Conservation (phyloP, 2,888 invertebrate species). For the Synanthedon tipuliformis region DNA sequence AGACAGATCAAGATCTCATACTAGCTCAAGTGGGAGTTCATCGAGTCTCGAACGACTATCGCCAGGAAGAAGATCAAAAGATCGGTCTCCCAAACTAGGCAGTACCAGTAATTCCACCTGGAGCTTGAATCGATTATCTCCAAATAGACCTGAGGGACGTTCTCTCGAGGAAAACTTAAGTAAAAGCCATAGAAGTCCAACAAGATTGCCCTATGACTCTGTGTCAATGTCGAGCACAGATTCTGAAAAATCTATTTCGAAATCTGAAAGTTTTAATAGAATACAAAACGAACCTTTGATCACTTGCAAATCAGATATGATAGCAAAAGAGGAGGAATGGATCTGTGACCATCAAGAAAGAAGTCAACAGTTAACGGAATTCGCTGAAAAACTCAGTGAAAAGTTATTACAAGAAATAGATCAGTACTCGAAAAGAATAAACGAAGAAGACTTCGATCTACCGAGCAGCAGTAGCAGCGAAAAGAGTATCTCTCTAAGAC, state of each 20-base stretch:
- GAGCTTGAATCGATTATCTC: conserved; percentile 62
- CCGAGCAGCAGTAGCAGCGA: conserved; percentile 65
- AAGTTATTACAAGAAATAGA: conserved; percentile 84
- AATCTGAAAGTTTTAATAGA: conserved; percentile 64
- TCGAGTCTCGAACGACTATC: conserved; percentile 63
- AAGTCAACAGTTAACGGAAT: conserved; percentile 79
- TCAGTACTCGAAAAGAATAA: conserved; percentile 65
- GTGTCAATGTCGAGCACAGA: conserved; percentile 64
- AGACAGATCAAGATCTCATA: conserved; percentile 58
- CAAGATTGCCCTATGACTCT: conserved; percentile 58
- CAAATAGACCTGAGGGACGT: conserved; percentile 59
- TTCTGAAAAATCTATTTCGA: conserved; percentile 63
- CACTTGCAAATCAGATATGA: conserved; percentile 63
- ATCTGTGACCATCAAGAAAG: conserved; percentile 69
- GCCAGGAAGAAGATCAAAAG: conserved; percentile 61
- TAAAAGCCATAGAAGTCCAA: conserved; percentile 60
- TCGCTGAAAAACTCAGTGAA: conserved; percentile 85
- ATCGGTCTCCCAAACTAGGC: conserved; percentile 61
- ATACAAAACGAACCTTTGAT: conserved; percentile 64
- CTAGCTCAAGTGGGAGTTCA: conserved; percentile 64
- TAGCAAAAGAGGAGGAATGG: conserved; percentile 68
- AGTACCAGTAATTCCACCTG: conserved; percentile 65
- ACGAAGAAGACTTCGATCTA: conserved; percentile 64
- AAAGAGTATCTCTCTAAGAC: conserved; percentile 62
- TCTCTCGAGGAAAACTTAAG: conserved; percentile 59